A percentile compares a stretch with the other conserved stretches of the same genome.
phyloP scores from a whole-genome alignment of 35 echinoderm and acorn worm genomes.

The Heliocidaris erythrogramma region DNA sequence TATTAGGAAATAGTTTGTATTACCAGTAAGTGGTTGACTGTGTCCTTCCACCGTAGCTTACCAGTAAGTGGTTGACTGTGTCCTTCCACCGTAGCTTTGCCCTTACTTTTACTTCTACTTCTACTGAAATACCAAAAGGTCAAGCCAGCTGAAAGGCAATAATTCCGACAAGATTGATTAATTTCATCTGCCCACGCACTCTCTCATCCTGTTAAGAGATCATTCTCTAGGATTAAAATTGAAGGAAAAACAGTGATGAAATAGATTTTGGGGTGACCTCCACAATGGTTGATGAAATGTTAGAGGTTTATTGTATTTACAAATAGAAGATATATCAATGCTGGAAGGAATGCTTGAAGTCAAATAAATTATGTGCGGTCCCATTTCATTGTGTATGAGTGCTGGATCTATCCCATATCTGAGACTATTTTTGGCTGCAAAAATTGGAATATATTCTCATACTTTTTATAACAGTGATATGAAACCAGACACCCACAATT shows the following conservation, averaged over 20 bases:
- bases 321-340: background rate
- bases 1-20: background rate
- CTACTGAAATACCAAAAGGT: conserved; percentile 7
- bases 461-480: background rate
- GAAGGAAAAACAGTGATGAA: background rate
- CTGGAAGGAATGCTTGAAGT: background rate
- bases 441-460: background rate
- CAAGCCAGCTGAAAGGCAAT: conserved; percentile 19
- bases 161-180: conserved; percentile 38
- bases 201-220: conserved; percentile 15
- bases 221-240: background rate
- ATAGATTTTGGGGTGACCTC: background rate
- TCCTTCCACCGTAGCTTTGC: background rate
- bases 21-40: background rate
- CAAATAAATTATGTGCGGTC: background rate
- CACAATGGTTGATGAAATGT: background rate
- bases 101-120: background rate
- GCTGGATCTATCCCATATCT: background rate
- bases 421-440: background rate
- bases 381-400: background rate
- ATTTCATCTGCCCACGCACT: conserved; percentile 21
- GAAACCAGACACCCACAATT: background rate
- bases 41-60: background rate
- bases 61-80: background rate
- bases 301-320: background rate